Base-by-base conservation (phyloP, 2,888 invertebrate genomes). In the Sphaeridia pumilis region DNA sequence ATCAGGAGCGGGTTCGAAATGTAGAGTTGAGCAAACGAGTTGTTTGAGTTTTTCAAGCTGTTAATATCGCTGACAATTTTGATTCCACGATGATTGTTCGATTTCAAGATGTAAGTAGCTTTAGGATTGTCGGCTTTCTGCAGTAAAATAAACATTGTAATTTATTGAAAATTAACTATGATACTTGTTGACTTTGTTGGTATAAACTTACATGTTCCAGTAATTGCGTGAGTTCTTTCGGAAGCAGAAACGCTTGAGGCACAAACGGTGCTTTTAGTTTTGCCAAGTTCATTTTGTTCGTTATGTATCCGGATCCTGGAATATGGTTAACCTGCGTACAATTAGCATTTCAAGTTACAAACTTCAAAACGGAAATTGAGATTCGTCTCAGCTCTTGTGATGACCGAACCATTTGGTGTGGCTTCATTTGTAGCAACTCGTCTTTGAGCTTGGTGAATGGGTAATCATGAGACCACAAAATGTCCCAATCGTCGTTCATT, bases 401-500 rank as follows among this genome's bases (percentile, higher is more conserved):
- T 24, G 26, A 10, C 24, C 48, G 53, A 63, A 75, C 75, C 69
- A 76, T 81, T 69, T 93, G 90, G 68, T 84, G 74, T 0, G 78
- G 72, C 62, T 79, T 77, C 10, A 92, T 70, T 56, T 75, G 75
- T 54, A 74, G 76, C 28, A 86, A 66, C 42, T 71, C 67, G 3
- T 71, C 61, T 50, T 73, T 71, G 10, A 85, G 68, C 0, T 69
- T 70, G 49, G 76, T 70, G 67, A 92, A 94, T 0, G 94, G 94
- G 69, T 88, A 94, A 66, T 90, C 88, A 69, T 94, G 90, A 0
- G 92, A 82, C 95, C 97, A 97, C 10, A 95, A 71, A 0, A 95
- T 74, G 68, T 84, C 81, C 92, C 94, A 95, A 1, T 82, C 74
- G 1, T 75, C 72, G 28, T 77, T 72, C 31, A 73, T 70, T 0